These are phyloP conservation scores for Imbricaverruca yamaguchii DNA, from an alignment of 2,888 invertebrate species.

Conservation along the genomic window DNA sequence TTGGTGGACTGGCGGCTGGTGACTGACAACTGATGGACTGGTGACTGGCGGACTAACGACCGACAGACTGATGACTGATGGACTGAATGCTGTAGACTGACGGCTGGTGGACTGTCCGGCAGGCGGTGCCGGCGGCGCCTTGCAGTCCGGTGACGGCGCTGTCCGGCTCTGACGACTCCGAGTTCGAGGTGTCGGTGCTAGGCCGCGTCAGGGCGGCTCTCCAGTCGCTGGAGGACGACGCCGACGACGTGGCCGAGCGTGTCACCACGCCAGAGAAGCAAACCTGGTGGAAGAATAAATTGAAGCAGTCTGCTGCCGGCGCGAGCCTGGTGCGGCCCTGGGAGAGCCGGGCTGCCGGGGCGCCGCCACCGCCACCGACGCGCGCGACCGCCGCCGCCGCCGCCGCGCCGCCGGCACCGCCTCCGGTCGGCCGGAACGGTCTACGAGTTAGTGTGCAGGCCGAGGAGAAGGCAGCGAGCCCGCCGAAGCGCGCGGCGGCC, in stretches of 20 bases:
- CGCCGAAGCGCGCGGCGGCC: background rate
- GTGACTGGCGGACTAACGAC: background rate
- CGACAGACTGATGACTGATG: background rate
- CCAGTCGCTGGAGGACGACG: conserved; percentile 7
- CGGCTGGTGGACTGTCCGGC: background rate
- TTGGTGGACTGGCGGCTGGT: too few relatives aligned
- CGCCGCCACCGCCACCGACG: background rate
- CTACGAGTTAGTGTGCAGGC: background rate
- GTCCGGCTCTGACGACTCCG: conserved; percentile 12
- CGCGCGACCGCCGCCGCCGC: background rate
- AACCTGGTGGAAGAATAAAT: conserved; percentile 20
- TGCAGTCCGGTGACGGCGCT: background rate
- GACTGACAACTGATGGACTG: too few relatives aligned
- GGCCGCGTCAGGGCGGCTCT: conserved; percentile 2
- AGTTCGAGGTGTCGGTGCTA: conserved; percentile 4
- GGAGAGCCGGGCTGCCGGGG: background rate
- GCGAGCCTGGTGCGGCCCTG: conserved; percentile 16
- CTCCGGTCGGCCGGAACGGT: background rate
- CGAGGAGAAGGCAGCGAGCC: background rate
- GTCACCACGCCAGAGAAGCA: conserved; percentile 17
- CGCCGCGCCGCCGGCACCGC: background rate
- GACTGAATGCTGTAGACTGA: too few relatives aligned
- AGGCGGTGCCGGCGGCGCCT: background rate
- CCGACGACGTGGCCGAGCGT: background rate
- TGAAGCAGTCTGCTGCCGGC: background rate